Evolutionary conservation across 2,888 invertebrate species (phyloP).

Genomic region (Lissocephala sabroskyi): DNA sequence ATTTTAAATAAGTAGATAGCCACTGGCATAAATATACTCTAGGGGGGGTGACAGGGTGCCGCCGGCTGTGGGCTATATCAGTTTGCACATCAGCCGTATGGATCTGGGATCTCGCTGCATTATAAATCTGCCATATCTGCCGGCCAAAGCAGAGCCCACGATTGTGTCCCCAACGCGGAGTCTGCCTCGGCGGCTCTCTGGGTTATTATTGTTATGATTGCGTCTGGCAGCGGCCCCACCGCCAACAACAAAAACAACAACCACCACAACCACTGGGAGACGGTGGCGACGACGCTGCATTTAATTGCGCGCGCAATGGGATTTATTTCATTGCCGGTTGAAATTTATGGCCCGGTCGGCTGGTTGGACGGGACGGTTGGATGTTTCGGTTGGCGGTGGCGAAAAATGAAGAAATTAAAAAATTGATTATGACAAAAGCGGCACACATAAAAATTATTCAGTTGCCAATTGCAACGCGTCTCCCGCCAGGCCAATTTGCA

Average conservation of each 20-base stretch:
- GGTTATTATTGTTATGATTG: slow-evolving; percentile 64
- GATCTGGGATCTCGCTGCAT: too few species aligned
- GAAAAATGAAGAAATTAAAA: slow-evolving; percentile 63
- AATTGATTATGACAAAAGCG: slow-evolving; percentile 66
- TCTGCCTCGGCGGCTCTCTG: slow-evolving; percentile 40
- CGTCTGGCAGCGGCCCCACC: slow-evolving; percentile 57
- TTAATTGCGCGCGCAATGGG: slow-evolving; percentile 61
- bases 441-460: slow-evolving; percentile 59
- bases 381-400: slow-evolving; percentile 31
- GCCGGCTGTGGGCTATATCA: slow-evolving; percentile 21
- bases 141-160: too few species aligned
- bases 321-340: slow-evolving; percentile 65
- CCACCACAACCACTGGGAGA: slow-evolving; percentile 7
- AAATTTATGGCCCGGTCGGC: slow-evolving; percentile 69
- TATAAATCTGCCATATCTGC: too few species aligned
- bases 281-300: slow-evolving; percentile 19
- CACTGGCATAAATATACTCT: slow-evolving; percentile 1
- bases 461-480: slow-evolving; percentile 11
- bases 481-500: slow-evolving; percentile 15
- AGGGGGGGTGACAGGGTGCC: not conserved
- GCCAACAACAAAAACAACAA: slow-evolving; percentile 27
- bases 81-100: slow-evolving; percentile 22
- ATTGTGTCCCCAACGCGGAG: slow-evolving; percentile 9
- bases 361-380: too few species aligned
- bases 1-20: slow-evolving; percentile 56